phyloP scores from a whole-genome alignment of 2,888 invertebrate species.

The Fragum whitleyi region DNA sequence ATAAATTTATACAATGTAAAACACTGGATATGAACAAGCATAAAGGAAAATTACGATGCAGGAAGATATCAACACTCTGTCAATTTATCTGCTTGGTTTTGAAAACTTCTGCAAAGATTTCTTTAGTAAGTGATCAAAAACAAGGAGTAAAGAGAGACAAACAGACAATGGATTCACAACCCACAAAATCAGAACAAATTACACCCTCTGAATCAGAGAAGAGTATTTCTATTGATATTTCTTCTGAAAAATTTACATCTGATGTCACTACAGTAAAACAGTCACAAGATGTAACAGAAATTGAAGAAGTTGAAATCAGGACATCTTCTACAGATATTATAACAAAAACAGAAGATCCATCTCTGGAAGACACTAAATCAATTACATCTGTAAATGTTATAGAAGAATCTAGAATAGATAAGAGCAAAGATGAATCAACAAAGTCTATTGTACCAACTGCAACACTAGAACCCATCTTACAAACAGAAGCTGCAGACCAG shows the following conservation, averaged over 20 bases:
- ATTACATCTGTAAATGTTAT: background rate
- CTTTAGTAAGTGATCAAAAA: background rate
- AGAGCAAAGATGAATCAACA: background rate
- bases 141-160: background rate
- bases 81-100: conserved; percentile 32
- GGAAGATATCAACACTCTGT: conserved; percentile 25
- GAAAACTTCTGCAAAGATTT: background rate
- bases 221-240: background rate
- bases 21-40: background rate
- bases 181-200: background rate
- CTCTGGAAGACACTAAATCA: background rate
- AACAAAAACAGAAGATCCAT: background rate
- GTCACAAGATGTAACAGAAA: background rate
- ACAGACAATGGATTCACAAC: background rate
- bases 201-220: background rate
- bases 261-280: background rate
- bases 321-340: background rate
- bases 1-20: background rate
- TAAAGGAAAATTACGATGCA: background rate
- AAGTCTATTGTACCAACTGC: background rate
- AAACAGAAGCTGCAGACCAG: background rate
- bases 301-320: background rate
- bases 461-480: background rate
- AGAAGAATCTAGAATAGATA: background rate
- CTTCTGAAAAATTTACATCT: background rate